Evolutionary conservation across 2,113 vertebrate genomes (phyloP), one percentile per base, ranked within the genome.

Genomic region (Ailurus styani): DNA sequence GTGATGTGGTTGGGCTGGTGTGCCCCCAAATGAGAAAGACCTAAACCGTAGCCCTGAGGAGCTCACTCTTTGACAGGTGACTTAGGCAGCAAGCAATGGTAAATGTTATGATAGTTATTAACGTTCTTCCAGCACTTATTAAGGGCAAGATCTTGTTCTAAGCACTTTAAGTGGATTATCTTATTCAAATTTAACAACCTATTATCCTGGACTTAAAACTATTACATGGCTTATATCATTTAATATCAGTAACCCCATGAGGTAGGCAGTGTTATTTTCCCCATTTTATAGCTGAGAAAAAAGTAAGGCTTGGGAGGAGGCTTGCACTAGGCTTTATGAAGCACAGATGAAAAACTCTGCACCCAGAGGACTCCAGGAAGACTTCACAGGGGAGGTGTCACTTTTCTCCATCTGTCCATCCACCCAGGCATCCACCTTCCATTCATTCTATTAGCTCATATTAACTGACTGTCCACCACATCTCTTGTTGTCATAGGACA

Each of bases 161-260:
- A 96, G 42, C 42, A 64, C 34, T 93, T 62, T 47, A 72, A 15
- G 7, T 72, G 60, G 72, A 81, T 83, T 90, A 70, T 45, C n/a
- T 95, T 45, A 18, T 45, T 96, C 96, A 95, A 96, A 82, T 37
- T 55, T 89, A 90, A 81, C 40, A 72, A 64, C 45, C 66, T 77
- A 34, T 86, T 91, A 83, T 50, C 54, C 72, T 52, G 72, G 64
- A 79, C 93, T 93, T 90, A 70, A 89, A 89, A 86, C 64, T 47
- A 83, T 91, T 68, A 94, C 45, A 70, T 55, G 70, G 37, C 47
- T 81, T 90, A 29, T 87, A 27, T 64, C 57, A 82, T 78, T 88
- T 86, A 50, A 21, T 52, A 85, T 79, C 60, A 92, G 54, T 87
- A 82, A 57, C 13, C 5, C 15, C 23, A 17, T 9, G 6, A 93